Evolutionary conservation across 2,113 vertebrate genomes (phyloP).

Genomic region (Cololabis saira): DNA sequence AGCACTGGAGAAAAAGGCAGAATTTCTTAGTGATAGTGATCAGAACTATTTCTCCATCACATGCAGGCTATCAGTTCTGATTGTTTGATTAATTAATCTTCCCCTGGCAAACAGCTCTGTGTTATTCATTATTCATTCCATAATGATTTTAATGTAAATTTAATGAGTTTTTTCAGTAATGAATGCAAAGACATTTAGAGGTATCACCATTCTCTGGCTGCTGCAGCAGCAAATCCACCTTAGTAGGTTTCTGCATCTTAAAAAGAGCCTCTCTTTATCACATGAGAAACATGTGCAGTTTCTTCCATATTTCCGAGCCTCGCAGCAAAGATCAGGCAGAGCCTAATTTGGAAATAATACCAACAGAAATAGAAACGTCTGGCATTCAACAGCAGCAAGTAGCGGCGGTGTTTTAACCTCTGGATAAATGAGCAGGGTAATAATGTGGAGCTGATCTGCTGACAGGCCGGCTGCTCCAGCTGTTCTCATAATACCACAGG

Average conservation of each 20-base stretch:
- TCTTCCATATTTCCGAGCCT: conserved; percentile 4
- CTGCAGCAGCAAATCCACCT: conserved; percentile 2
- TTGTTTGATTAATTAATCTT: conserved; percentile 79
- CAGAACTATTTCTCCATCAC: conserved; percentile 38
- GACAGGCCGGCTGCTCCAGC: conserved; percentile 67
- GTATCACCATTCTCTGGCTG: conserved; percentile 16
- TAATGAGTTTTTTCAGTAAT: conserved; percentile 52
- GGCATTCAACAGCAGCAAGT: not conserved
- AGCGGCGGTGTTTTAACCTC: conserved; percentile 32
- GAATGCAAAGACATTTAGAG: conserved; percentile 22
- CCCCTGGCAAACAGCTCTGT: conserved; percentile 67
- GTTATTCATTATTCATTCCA: conserved; percentile 80
- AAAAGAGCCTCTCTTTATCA: not conserved
- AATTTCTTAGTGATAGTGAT: conserved; percentile 20
- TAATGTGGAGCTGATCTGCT: conserved; percentile 67
- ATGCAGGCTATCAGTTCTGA: conserved; percentile 61
- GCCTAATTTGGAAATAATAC: conserved; percentile 32
- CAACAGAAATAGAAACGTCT: conserved; percentile 12
- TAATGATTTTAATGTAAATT: conserved; percentile 71
- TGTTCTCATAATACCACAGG: conserved; percentile 72
- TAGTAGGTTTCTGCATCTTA: conserved; percentile 8
- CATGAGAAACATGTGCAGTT: conserved; percentile 8
- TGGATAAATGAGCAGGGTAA: conserved; percentile 59
- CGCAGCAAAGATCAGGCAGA: not conserved
- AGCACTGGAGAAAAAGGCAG: conserved; percentile 10